Base-by-base conservation (phyloP, 2,888 invertebrate species). In the Lathronympha strigana region DNA sequence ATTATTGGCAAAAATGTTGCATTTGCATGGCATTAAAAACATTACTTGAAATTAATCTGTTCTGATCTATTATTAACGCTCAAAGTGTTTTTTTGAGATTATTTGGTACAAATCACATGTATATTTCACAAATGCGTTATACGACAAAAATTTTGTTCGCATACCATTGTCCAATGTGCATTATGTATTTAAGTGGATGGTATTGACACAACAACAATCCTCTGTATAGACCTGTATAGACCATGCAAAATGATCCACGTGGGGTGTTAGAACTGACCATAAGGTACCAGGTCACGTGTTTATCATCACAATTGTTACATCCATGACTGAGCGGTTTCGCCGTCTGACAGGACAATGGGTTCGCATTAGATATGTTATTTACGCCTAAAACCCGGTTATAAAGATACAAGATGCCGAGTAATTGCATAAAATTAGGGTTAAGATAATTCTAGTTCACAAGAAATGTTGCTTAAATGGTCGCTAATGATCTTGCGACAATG, bases 321-420 rank as follows among this genome's bases (percentile, higher is more conserved):
- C 40, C 49, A 50, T 63, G 57, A 63, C 63, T 1, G 23, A 57
- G 63, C 57, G n/a, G 23, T 23, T 57, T 50, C 13, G 33, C 21
- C 13, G 25, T 49, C 21, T 63, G 63, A 63, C 57, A 63, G 49
- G 50, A 63, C 63, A 63, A 63, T 63, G 57, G 57, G 19, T 11
- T 49, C 33, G 25, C 45, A 51, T 51, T 64, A 64, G 33, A 60
- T 31, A 50, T 58, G 31, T 19, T 28, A 53, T 51, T 28, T 57
- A 21, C 17, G 57, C 57, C 57, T 40, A 38, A 43, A 57, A 63
- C 63, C 47, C 38, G 38, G 57, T 62, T 57, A 50, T 50, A 31
- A 53, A 53, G 8, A 19, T 51, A 61, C 21, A 54, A 17, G 28
- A 36, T 47, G 45, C 21, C 21, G 40, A 43, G 51, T 51, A 61